Percentiles rank a stretch among this genome's conserved stretches.
phyloP scores from a whole-genome alignment of 1,140 invertebrate species.

The Drosophila yakuba region DNA sequence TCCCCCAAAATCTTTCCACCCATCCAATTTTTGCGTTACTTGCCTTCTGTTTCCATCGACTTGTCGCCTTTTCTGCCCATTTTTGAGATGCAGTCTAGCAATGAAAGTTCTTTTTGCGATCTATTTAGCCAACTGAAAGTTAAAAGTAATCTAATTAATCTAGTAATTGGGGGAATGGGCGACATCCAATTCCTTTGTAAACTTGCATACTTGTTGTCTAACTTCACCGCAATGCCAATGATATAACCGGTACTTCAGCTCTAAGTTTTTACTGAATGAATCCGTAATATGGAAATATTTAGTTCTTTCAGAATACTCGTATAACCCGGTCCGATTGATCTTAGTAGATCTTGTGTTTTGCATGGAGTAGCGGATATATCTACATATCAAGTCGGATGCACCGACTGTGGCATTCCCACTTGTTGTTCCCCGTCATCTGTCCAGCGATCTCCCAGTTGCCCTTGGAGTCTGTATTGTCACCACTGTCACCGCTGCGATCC shows the following conservation, averaged over 20 bases:
- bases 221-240: slow-evolving; percentile 1
- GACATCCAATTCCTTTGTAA: neutral
- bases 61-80: slow-evolving; percentile 22
- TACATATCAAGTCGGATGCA: neutral
- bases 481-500: slow-evolving; percentile 10
- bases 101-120: neutral
- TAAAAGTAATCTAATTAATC: neutral
- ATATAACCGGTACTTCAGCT: neutral
- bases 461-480: slow-evolving; percentile 3
- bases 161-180: slow-evolving; percentile 3
- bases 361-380: slow-evolving; percentile 1
- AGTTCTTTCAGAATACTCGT: too few relatives aligned
- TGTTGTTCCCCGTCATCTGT: slow-evolving; percentile 6
- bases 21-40: slow-evolving; percentile 3
- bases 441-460: neutral
- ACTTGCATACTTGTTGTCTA: slow-evolving; percentile 8
- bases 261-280: too few relatives aligned
- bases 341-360: neutral
- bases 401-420: slow-evolving; percentile 2
- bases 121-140: neutral
- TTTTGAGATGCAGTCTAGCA: too few relatives aligned
- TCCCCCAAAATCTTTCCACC: neutral
- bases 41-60: neutral
- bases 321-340: neutral
- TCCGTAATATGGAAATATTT: too few relatives aligned